Conservation (phyloP, 2,797 vertebrate genomes). For the Eurystomus glaucurus region DNA sequence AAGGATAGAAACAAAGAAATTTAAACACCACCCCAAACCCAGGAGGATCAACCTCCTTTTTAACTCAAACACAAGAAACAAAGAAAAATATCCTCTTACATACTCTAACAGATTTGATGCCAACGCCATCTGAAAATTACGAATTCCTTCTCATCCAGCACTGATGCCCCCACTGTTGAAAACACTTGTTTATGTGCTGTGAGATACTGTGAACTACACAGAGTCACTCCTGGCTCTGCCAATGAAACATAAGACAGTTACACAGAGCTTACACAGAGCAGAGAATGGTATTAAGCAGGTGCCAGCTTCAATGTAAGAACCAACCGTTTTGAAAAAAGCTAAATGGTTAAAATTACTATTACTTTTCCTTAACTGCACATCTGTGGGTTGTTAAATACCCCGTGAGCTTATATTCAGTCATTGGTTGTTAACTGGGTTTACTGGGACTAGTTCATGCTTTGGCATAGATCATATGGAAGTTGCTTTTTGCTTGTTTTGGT, state of each 20-base stretch:
- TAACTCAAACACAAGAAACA: neutral
- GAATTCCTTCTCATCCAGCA: neutral
- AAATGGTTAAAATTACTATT: neutral
- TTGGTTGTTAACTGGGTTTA: neutral
- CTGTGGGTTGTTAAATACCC: neutral
- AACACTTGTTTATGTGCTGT: neutral
- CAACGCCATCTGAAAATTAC: neutral
- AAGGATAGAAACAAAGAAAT: slow-evolving; percentile 2
- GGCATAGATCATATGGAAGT: neutral
- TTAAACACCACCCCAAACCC: neutral
- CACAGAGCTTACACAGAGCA: neutral
- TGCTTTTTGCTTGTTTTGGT: neutral
- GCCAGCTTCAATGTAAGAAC: neutral
- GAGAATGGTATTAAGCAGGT: neutral
- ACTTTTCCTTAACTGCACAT: neutral
- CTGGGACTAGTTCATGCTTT: neutral
- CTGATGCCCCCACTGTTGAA: neutral
- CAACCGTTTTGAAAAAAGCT: neutral
- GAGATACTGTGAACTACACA: neutral
- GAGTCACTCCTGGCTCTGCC: neutral
- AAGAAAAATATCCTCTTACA: neutral
- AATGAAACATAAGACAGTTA: neutral
- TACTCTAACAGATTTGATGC: neutral
- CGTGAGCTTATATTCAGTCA: neutral
- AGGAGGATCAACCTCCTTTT: neutral